These are phyloP conservation scores for Torymus texanus DNA, from an alignment of 2,888 invertebrate genomes.

Conservation along the genomic window DNA sequence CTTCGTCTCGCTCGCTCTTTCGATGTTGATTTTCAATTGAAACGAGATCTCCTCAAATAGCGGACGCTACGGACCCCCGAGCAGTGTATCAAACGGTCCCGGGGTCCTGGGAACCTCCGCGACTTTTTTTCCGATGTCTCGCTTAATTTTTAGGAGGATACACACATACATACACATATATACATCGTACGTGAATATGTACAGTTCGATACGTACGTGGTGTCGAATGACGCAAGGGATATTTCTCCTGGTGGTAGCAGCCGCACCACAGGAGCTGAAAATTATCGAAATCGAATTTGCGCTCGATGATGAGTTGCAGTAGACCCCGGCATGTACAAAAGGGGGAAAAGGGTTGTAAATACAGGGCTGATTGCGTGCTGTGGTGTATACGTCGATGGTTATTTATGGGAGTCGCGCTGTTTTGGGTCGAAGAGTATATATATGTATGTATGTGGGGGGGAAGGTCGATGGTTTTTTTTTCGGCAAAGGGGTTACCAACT, in stretches of 20 bases:
- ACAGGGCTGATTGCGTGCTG: slow-evolving; percentile 8
- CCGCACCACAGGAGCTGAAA: slow-evolving; percentile 24
- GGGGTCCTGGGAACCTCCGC: slow-evolving; percentile 67
- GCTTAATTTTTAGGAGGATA: slow-evolving; percentile 58
- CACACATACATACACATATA: slow-evolving; percentile 9
- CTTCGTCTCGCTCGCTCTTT: slow-evolving; percentile 54
- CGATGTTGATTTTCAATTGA: slow-evolving; percentile 73
- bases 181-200: neutral
- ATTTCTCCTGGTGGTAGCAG: neutral
- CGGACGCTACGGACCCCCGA: slow-evolving; percentile 22
- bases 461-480: no score
- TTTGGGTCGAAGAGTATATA: neutral
- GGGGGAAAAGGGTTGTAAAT: slow-evolving; percentile 10
- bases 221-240: slow-evolving; percentile 50
- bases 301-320: slow-evolving; percentile 29
- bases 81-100: slow-evolving; percentile 67
- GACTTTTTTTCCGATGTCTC: slow-evolving; percentile 52
- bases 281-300: slow-evolving; percentile 47
- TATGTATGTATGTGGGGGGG: neutral
- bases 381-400: neutral
- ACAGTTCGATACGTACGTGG: slow-evolving; percentile 32
- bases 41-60: slow-evolving; percentile 74
- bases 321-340: neutral
- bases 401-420: slow-evolving; percentile 23
- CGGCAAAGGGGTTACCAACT: no score